These are phyloP conservation scores for Zoanthus gigantus DNA, from an alignment of 92 coral and sea anemone species.

Conservation along the genomic window DNA sequence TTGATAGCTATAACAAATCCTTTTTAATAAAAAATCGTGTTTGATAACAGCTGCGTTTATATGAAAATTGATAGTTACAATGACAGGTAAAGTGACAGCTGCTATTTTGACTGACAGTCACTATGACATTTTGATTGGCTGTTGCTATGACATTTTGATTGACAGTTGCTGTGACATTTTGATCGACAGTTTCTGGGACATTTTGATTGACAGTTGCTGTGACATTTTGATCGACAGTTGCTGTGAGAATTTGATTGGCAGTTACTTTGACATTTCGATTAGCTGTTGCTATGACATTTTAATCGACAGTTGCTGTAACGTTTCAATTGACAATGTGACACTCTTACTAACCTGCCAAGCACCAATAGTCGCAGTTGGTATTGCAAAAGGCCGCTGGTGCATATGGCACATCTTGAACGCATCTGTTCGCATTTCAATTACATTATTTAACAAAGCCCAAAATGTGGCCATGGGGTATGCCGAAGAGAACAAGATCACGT, in stretches of 20 bases:
- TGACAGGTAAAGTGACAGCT: no score
- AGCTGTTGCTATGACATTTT: not conserved
- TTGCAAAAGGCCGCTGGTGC: conserved; percentile 88
- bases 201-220: not conserved
- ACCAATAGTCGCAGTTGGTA: conserved; percentile 91
- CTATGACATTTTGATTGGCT: not conserved
- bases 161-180: not conserved
- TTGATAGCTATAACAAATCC: no score
- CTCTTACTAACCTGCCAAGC: conserved; percentile 92
- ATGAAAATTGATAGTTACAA: not conserved
- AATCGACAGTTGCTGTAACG: not conserved
- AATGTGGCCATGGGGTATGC: conserved; percentile 99
- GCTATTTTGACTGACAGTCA: not conserved
- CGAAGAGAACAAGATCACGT: conserved; percentile 95
- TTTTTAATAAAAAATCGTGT: no score
- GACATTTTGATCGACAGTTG: not conserved
- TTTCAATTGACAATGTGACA: not conserved
- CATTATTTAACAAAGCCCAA: conserved; percentile 97
- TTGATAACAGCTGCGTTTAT: not conserved
- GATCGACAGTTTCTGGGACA: not conserved
- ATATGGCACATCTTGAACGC: conserved; percentile 96
- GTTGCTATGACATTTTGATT: not conserved
- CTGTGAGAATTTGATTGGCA: not conserved
- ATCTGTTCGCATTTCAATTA: conserved; percentile 94
- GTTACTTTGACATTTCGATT: not conserved